These are phyloP conservation scores for Lerista edwardsae DNA, from an alignment of 2,797 vertebrate species.

Conservation along the genomic window DNA sequence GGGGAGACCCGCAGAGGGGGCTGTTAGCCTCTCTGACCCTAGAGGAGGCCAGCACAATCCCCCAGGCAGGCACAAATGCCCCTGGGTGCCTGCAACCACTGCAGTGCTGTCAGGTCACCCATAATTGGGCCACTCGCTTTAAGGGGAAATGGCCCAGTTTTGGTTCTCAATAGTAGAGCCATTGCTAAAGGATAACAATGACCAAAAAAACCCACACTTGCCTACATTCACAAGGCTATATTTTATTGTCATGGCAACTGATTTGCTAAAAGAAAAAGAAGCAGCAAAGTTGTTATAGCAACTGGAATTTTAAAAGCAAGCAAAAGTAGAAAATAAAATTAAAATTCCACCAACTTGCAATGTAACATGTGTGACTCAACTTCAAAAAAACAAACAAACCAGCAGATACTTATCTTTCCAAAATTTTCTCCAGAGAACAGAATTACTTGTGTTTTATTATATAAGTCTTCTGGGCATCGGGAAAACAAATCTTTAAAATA, in stretches of 20 bases:
- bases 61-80: too few species aligned
- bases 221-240: conserved; percentile 69
- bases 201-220: conserved; percentile 52
- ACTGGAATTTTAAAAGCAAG: conserved; percentile 76
- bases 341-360: conserved; percentile 78
- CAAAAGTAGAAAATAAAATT: conserved; percentile 78
- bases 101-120: too few species aligned
- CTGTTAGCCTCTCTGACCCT: too few species aligned
- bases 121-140: too few species aligned
- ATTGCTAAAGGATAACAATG: conserved; percentile 53
- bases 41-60: too few species aligned
- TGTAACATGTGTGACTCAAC: conserved; percentile 78
- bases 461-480: conserved; percentile 25
- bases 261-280: conserved; percentile 80
- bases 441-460: not conserved
- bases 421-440: conserved; percentile 46
- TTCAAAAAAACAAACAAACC: conserved; percentile 73
- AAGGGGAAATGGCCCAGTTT: too few species aligned
- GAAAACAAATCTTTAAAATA: not conserved
- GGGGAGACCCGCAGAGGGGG: too few species aligned
- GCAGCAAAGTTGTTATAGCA: conserved; percentile 86
- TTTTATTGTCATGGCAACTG: conserved; percentile 84
- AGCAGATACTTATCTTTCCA: conserved; percentile 60
- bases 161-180: too few species aligned
- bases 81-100: too few species aligned